Evolutionary conservation across 2,113 vertebrate species (phyloP).

Genomic region (Camarhynchus parvulus): DNA sequence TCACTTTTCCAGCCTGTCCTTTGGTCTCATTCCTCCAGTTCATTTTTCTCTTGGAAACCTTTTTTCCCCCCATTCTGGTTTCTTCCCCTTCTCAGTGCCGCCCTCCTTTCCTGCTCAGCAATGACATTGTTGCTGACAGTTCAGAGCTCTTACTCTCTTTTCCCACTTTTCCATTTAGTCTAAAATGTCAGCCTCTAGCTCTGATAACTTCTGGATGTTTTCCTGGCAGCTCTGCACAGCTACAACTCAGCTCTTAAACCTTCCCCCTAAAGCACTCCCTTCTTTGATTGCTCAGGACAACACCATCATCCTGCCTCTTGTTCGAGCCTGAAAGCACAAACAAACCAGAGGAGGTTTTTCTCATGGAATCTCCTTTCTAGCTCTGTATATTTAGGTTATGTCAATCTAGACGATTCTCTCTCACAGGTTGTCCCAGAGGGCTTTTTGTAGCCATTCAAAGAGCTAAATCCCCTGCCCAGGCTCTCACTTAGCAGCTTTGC

Average conservation of each 20-base stretch:
- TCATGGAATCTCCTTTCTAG: neutral
- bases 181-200: neutral
- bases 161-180: neutral
- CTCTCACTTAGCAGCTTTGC: neutral
- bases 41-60: neutral
- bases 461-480: neutral
- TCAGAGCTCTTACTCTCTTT: neutral
- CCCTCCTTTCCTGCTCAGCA: neutral
- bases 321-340: neutral
- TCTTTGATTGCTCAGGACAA: conserved; percentile 9
- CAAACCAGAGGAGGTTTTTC: neutral
- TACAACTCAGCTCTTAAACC: neutral
- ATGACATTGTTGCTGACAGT: neutral
- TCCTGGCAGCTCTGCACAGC: neutral
- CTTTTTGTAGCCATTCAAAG: neutral
- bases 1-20: neutral
- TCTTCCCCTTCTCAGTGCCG: neutral
- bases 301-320: neutral
- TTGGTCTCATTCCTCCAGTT: accelerated
- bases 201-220: neutral
- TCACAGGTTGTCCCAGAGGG: neutral
- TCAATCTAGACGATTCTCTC: neutral
- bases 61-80: accelerated
- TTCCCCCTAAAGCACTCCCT: neutral
- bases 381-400: neutral